Conservation (phyloP, 2,888 invertebrate species). For the Notocelia uddmanniana region DNA sequence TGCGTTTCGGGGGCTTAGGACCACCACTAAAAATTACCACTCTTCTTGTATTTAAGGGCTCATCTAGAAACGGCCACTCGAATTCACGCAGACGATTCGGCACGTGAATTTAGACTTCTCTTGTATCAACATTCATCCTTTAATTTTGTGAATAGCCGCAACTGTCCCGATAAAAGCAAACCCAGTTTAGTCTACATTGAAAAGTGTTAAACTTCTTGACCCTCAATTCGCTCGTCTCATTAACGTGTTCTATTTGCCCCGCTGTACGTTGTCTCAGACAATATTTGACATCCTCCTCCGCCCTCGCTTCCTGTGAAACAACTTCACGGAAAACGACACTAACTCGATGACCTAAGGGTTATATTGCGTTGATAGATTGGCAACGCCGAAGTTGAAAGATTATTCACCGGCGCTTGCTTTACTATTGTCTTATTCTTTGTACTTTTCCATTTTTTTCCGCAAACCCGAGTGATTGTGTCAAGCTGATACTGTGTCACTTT, state of each 20-base stretch:
- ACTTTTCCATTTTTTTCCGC: constrained; percentile 25
- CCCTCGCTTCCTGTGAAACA: constrained; percentile 41
- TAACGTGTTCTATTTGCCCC: constrained; percentile 30
- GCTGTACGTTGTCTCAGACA: constrained; percentile 31
- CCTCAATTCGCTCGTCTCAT: constrained; percentile 37
- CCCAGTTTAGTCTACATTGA: constrained; percentile 1
- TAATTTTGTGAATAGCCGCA: not conserved
- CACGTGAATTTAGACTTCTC: too few species aligned
- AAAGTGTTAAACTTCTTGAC: constrained; percentile 22
- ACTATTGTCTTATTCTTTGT: constrained; percentile 31
- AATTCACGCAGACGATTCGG: too few species aligned
- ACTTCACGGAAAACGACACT: not conserved
- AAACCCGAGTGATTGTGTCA: constrained; percentile 14
- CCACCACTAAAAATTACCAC: too few species aligned
- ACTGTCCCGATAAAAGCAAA: not conserved
- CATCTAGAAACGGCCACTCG: too few species aligned
- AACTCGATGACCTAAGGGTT: not conserved
- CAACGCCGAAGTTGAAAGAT: constrained; percentile 23
- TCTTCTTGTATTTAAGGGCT: too few species aligned
- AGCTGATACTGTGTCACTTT: constrained; percentile 14
- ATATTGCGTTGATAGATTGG: not conserved
- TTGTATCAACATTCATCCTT: too few species aligned
- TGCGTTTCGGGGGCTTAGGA: too few species aligned
- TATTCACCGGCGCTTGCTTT: constrained; percentile 35
- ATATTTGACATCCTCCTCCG: constrained; percentile 47